phyloP scores from a whole-genome alignment of 2,888 invertebrate species.

The Salticus scenicus region DNA sequence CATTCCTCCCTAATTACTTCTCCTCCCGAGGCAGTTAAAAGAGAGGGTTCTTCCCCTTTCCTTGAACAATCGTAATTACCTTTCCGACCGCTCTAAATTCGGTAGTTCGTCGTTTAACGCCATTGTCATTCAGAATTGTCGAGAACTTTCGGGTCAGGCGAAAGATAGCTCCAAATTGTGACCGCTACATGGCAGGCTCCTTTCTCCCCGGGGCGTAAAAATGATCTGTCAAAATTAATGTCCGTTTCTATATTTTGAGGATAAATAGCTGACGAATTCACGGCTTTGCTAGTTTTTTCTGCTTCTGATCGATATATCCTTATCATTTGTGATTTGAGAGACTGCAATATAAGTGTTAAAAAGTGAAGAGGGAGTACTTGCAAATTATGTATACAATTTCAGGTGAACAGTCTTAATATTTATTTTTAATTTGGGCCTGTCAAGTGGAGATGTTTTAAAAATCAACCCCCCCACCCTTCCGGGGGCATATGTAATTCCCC shows the following conservation, averaged over 20 bases:
- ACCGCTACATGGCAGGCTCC: not conserved
- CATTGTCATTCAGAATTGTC: constrained; percentile 20
- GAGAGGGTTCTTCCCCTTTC: not conserved
- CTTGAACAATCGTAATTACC: constrained; percentile 38
- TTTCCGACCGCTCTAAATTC: constrained; percentile 31
- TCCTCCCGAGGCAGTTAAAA: constrained; percentile 15
- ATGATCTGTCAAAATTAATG: constrained; percentile 19
- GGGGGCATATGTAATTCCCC: too few relatives aligned
- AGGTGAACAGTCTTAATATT: too few relatives aligned
- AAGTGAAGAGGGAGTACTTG: too few relatives aligned
- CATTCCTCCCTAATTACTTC: constrained; percentile 14
- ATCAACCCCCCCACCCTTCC: too few relatives aligned
- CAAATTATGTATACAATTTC: too few relatives aligned
- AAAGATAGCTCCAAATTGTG: not conserved
- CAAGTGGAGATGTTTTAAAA: too few relatives aligned
- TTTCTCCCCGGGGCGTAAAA: constrained; percentile 1
- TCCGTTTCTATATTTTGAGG: not conserved
- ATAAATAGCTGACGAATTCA: constrained; percentile 15
- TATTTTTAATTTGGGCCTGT: too few relatives aligned
- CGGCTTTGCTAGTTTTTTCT: too few relatives aligned
- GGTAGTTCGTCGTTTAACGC: not conserved
- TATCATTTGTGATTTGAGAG: too few relatives aligned
- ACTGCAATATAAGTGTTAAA: too few relatives aligned
- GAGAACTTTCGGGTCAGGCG: constrained; percentile 18
- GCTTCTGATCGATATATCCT: too few relatives aligned